Evolutionary conservation across 2,797 vertebrate species (phyloP), one percentile per base, ranked within the genome.

Genomic region (Malurus splendens): DNA sequence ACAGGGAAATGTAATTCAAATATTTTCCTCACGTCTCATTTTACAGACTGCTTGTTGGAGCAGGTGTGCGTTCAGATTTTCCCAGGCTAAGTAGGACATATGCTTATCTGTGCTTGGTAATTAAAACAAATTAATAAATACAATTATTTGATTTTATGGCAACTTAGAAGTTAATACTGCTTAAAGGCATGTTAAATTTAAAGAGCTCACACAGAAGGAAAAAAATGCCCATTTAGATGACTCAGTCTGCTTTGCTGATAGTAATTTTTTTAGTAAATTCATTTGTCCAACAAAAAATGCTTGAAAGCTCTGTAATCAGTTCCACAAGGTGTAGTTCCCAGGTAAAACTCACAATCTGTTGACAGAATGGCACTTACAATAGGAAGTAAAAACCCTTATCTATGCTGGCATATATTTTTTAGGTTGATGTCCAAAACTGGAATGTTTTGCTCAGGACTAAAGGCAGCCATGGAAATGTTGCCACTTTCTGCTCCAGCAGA

Each of bases 71-170:
- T 54, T 83, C 84, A 74, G 87, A 94, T 90, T 95, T 96, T 95
- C 92, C 90, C 78, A 90, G 90, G 74, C 90, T 82, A 81, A 96
- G 93, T 52, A 94, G 82, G 93, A 90, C 92, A 73, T 91, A 92
- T 92, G 95, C 94, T 96, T 95, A 95, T 95, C 93, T 84, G 41
- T 48, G 73, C 91, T 91, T 95, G 67, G 77, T 96, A 93, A 96
- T 97, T 96, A 96, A 97, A 96, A 95, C 93, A 96, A 95, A 96
- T 96, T 93, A 96, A 96, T 97, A 96, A 97, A 96, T 95, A 93
- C 38, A 90, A 97, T 96, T 96, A 95, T 95, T 96, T 93, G 90
- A 92, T 91, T 96, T 96, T 95, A 96, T 94, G 91, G 92, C 90
- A 94, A 93, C 96, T 96, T 96, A 93, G 94, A 97, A 96, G 94